phyloP scores from a whole-genome alignment of 1,140 invertebrate genomes.

The Brachystomella parvula region DNA sequence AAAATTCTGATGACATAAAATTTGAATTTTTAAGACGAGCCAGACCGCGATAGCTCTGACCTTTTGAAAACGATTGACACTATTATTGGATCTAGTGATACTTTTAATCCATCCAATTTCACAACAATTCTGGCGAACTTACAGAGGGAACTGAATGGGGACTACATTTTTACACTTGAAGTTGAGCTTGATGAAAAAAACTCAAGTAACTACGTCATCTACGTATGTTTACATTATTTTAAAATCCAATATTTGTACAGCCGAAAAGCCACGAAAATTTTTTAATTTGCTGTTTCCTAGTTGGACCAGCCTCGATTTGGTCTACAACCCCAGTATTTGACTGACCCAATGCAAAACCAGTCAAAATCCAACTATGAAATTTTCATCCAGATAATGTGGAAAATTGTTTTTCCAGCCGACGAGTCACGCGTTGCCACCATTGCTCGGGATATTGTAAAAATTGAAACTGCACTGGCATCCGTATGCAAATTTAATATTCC shows the following conservation, averaged over 20 bases:
- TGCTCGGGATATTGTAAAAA: conserved; percentile 13
- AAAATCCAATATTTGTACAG: not conserved
- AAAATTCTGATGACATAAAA: conserved; percentile 10
- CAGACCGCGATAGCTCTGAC: conserved; percentile 4
- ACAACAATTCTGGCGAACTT: conserved; percentile 31
- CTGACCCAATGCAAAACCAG: not conserved
- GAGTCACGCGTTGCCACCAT: not conserved
- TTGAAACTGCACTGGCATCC: conserved; percentile 14
- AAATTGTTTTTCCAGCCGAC: conserved; percentile 19
- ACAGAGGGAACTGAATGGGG: conserved; percentile 20
- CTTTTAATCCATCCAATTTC: conserved; percentile 11
- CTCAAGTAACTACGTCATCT: conserved; percentile 25
- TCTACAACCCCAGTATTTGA: conserved; percentile 6
- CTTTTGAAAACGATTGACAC: not conserved
- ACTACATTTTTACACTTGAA: conserved; percentile 24
- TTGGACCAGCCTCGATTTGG: conserved; percentile 30
- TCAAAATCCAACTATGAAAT: conserved; percentile 4
- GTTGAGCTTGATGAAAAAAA: conserved; percentile 33
- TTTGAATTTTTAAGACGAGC: not conserved
- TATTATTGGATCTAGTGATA: not conserved
- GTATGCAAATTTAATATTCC: conserved; percentile 5
- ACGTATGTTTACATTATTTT: conserved; percentile 21
- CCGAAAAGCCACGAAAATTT: not conserved
- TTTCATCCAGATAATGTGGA: conserved; percentile 25
- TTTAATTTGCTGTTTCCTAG: conserved; percentile 15